Evolutionary conservation across 1,140 invertebrate species (phyloP).

Genomic region (Nephotettix cincticeps): DNA sequence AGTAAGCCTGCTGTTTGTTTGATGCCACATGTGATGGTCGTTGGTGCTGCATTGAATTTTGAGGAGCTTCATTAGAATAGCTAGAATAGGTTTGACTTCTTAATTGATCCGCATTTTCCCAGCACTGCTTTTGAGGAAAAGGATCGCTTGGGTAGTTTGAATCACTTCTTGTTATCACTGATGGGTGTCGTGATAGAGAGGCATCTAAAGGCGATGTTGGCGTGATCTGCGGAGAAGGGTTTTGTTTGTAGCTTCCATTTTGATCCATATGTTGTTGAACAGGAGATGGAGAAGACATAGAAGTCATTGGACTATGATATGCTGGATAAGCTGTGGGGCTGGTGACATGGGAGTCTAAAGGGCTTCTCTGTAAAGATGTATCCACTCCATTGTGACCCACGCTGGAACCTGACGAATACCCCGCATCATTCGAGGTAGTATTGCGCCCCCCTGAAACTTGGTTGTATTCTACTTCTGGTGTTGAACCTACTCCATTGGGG

Average conservation of each 20-base stretch:
- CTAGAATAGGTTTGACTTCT: not conserved
- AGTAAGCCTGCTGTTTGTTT: constrained; percentile 53
- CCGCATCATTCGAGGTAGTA: constrained; percentile 50
- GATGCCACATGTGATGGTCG: constrained; percentile 32
- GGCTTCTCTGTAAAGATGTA: constrained; percentile 61
- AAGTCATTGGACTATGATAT: constrained; percentile 75
- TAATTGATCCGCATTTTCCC: constrained; percentile 40
- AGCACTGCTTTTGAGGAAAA: constrained; percentile 46
- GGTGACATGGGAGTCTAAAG: constrained; percentile 66
- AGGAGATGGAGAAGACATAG: constrained; percentile 63
- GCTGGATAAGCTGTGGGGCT: constrained; percentile 73
- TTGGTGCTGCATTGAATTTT: constrained; percentile 41
- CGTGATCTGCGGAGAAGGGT: constrained; percentile 56
- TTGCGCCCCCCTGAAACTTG: constrained; percentile 38
- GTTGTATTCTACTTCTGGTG: constrained; percentile 36
- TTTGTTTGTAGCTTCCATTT: constrained; percentile 43
- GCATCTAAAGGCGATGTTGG: constrained; percentile 68
- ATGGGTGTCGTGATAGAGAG: constrained; percentile 62
- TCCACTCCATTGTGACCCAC: constrained; percentile 63
- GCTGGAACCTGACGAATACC: constrained; percentile 57
- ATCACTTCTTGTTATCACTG: constrained; percentile 69
- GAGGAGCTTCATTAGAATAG: not conserved
- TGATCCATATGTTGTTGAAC: constrained; percentile 56
- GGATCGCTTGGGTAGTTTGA: constrained; percentile 51
- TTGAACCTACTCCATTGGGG: not conserved